phyloP scores from a whole-genome alignment of 2,113 vertebrate species.

The Cisticola juncidis region DNA sequence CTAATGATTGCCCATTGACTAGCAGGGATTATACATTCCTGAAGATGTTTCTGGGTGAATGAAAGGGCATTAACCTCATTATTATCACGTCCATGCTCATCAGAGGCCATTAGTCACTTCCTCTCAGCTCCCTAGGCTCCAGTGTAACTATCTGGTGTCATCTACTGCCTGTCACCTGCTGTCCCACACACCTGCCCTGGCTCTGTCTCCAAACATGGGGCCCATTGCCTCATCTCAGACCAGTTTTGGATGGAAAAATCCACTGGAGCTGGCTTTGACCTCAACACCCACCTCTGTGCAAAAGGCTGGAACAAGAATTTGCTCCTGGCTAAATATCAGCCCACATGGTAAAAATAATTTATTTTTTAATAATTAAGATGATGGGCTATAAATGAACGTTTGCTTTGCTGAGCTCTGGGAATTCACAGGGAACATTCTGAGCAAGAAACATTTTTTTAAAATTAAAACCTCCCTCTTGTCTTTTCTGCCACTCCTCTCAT shows the following conservation, averaged over 20 bases:
- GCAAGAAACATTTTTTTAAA: constrained; percentile 28
- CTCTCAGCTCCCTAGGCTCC: not conserved
- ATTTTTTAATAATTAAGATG: constrained; percentile 55
- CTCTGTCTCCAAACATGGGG: not conserved
- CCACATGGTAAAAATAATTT: constrained; percentile 23
- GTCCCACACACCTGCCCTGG: fast-evolving
- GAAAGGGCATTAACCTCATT: constrained; percentile 55
- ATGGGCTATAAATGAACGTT: not conserved
- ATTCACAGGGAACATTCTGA: constrained; percentile 12
- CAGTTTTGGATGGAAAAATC: constrained; percentile 20
- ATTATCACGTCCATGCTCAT: not conserved
- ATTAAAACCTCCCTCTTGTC: constrained; percentile 2
- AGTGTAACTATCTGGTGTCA: not conserved
- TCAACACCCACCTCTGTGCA: not conserved
- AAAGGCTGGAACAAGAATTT: not conserved
- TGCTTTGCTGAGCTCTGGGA: constrained; percentile 39
- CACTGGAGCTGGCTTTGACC: not conserved
- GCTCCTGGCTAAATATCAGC: constrained; percentile 43
- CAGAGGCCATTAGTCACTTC: constrained; percentile 15
- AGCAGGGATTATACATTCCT: constrained; percentile 17
- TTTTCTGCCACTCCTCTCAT: not conserved
- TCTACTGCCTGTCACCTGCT: not conserved
- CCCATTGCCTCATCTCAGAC: not conserved
- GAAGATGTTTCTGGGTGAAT: constrained; percentile 43
- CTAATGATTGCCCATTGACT: constrained; percentile 38